Base-by-base conservation (phyloP, 2,113 vertebrate species). In the Rhinopithecus roxellana region DNA sequence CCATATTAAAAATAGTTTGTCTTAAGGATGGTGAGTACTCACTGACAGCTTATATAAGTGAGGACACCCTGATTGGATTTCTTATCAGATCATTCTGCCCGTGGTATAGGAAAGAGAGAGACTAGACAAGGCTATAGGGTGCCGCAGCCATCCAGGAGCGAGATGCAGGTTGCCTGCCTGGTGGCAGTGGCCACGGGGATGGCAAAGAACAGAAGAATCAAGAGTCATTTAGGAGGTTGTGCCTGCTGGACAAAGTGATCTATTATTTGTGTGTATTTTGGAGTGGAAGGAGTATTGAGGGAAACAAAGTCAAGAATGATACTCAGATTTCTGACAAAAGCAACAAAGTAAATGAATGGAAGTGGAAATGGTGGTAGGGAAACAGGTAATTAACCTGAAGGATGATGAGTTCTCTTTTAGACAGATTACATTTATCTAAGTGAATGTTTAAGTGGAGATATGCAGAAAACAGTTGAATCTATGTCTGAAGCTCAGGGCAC, bases 11-110 rank as follows among this genome's bases (percentile, higher is more conserved):
- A 50, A 59, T 16, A 67, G 38, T 38, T 43, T 38, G 16, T 64
- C 64, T 25, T 45, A 17, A 72, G 67, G 6, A 5, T 32, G 3
- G 23, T 2, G 16, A 17, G 61, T 27, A 3, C 40, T 86, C 30
- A 5, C 0, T 4, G 55, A 45, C 17, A 89, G 64, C 4, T 5
- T 50, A 11, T 4, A 11, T 13, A 14, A 6, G 32, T 0, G 11
- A 87, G 48, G 82, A 9, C 6, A 84, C 11, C 25, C 2, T 3
- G 77, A 50, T 5, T 35, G n/a, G 30, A 20, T 11, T 45, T 72
- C 88, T 12, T 9, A 7, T 8, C 32, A 25, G 32, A 50, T 64
- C 22, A 17, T 32, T 40, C 52, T 50, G 70, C 8, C 69, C 35
- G 7, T 2, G 38, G 61, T 0, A 1, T 20, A 74, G 79, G 32